These are phyloP conservation scores for Melanotus villosus DNA, from an alignment of 2,888 invertebrate genomes.

Conservation along the genomic window DNA sequence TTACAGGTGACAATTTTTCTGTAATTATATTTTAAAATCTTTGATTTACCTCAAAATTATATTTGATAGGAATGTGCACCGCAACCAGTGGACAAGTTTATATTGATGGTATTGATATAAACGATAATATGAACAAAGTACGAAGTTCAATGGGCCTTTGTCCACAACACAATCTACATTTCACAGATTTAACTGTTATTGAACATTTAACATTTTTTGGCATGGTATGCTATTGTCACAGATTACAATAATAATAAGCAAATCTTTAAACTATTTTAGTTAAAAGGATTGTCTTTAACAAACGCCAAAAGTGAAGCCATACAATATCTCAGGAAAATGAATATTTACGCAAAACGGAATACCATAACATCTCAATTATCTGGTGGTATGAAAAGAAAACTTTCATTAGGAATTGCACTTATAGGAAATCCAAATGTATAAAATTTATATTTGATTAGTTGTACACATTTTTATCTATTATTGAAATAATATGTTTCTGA, in stretches of 20 bases:
- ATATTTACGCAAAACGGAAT: background rate
- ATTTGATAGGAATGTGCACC: slow-evolving; percentile 80
- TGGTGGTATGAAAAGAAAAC: slow-evolving; percentile 93
- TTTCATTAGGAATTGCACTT: slow-evolving; percentile 89
- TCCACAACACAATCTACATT: slow-evolving; percentile 90
- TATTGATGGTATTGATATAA: slow-evolving; percentile 81
- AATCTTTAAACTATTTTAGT: slow-evolving; percentile 25
- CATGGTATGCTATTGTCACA: slow-evolving; percentile 71
- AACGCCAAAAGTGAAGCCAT: slow-evolving; percentile 71
- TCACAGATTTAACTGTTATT: slow-evolving; percentile 85
- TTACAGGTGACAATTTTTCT: slow-evolving; percentile 76
- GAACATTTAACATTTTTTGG: slow-evolving; percentile 87
- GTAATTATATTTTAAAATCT: no score
- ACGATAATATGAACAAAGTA: slow-evolving; percentile 75
- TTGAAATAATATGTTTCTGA: background rate
- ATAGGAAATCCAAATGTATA: slow-evolving; percentile 79
- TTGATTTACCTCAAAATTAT: no score
- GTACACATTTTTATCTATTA: background rate
- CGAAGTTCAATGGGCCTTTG: slow-evolving; percentile 87
- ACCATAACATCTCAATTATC: slow-evolving; percentile 73
- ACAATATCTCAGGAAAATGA: slow-evolving; percentile 45
- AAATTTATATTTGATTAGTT: background rate
- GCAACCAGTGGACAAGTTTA: slow-evolving; percentile 80
- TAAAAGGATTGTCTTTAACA: slow-evolving; percentile 71
- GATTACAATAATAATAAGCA: background rate